Conservation (phyloP, 2,797 vertebrate species). For the Lacerta bilineata region DNA sequence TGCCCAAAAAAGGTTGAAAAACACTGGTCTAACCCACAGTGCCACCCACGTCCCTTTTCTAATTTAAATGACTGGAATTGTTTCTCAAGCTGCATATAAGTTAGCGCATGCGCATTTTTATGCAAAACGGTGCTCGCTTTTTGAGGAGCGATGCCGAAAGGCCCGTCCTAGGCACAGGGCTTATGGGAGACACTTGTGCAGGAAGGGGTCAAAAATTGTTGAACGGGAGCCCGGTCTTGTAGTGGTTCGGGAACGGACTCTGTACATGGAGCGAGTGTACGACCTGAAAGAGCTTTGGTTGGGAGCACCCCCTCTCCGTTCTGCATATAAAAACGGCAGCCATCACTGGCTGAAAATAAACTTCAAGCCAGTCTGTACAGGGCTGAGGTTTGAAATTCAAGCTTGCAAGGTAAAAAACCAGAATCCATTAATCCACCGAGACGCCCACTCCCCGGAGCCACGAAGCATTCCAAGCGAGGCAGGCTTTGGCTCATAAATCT, state of each 20-base stretch:
- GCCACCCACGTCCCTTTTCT: no score
- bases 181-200: not conserved
- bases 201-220: not conserved
- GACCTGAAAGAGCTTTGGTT: not conserved
- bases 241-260: not conserved
- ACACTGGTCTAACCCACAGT: no score
- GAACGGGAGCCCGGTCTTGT: not conserved
- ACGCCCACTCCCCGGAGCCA: slow-evolving; percentile 22
- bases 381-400: slow-evolving; percentile 32
- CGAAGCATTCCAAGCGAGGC: slow-evolving; percentile 46
- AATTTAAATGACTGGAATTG: no score
- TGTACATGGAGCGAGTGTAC: not conserved
- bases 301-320: not conserved
- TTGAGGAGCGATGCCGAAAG: not conserved
- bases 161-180: not conserved
- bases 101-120: no score
- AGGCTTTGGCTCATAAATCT: slow-evolving; percentile 31
- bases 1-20: no score
- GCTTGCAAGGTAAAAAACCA: not conserved
- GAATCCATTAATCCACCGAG: not conserved
- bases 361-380: slow-evolving; percentile 8
- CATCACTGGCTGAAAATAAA: not conserved
- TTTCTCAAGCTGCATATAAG: no score
- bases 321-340: not conserved
- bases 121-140: no score